A percentile compares a stretch with the other conserved stretches of the same genome.
Conservation (phyloP, 1,140 invertebrate genomes). For the Megalonaias nervosa region DNA sequence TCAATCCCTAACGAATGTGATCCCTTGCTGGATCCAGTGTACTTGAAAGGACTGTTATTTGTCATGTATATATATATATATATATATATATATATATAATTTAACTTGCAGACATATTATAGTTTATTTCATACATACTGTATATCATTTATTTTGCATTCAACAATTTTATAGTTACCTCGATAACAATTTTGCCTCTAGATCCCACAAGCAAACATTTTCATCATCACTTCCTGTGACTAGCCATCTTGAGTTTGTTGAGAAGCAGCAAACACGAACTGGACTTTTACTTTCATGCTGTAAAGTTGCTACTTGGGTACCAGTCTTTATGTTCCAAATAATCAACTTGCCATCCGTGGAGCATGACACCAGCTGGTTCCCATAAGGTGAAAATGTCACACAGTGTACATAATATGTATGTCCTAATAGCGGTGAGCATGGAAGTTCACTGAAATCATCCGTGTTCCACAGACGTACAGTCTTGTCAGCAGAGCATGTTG, state of each 20-base stretch:
- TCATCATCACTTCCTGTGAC: slow-evolving; percentile 84
- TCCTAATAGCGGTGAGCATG: slow-evolving; percentile 68
- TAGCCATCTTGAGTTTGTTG: slow-evolving; percentile 78
- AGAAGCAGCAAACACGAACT: slow-evolving; percentile 80
- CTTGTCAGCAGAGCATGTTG: slow-evolving; percentile 71
- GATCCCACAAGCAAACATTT: slow-evolving; percentile 82
- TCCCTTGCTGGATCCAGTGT: too few relatives aligned
- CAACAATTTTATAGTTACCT: slow-evolving; percentile 69
- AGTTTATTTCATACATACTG: too few relatives aligned
- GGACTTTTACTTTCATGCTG: slow-evolving; percentile 78
- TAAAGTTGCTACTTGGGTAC: slow-evolving; percentile 75
- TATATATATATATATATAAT: too few relatives aligned
- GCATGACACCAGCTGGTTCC: slow-evolving; percentile 79
- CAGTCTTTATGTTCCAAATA: slow-evolving; percentile 80
- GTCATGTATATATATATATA: too few relatives aligned
- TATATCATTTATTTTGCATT: too few relatives aligned
- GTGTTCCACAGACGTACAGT: slow-evolving; percentile 69
- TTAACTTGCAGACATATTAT: too few relatives aligned
- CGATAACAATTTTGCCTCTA: slow-evolving; percentile 77
- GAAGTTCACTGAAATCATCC: slow-evolving; percentile 62
- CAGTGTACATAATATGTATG: slow-evolving; percentile 72
- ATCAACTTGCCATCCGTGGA: slow-evolving; percentile 83
- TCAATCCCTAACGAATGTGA: too few relatives aligned
- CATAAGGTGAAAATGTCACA: slow-evolving; percentile 80
- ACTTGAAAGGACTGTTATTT: too few relatives aligned